Percentiles rank a stretch among this genome's conserved stretches.
Conservation (phyloP, 2,888 invertebrate species). For the Heterodera filipjevi region DNA sequence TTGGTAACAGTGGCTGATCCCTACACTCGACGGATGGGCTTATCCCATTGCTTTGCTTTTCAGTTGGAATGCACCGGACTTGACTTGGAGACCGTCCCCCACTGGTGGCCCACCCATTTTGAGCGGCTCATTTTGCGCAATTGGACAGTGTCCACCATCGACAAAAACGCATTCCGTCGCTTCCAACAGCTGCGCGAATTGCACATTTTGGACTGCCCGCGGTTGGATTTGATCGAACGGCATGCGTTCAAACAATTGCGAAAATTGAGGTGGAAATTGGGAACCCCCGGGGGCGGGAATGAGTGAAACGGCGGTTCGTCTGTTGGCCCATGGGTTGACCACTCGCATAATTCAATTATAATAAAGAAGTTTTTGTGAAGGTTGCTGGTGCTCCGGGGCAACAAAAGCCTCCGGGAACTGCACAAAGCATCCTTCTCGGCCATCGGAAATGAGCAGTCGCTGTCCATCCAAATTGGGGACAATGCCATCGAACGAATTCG, state of each 20-base stretch:
- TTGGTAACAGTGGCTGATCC: not conserved
- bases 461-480: conserved; percentile 41
- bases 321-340: not conserved
- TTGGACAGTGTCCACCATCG: conserved; percentile 41
- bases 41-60: conserved; percentile 14
- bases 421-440: conserved; percentile 45
- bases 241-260: conserved; percentile 47
- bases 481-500: conserved; percentile 43
- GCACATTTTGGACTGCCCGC: conserved; percentile 41
- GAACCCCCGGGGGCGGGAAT: not conserved
- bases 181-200: conserved; percentile 43
- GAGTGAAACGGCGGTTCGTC: not conserved
- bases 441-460: conserved; percentile 45
- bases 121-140: conserved; percentile 38
- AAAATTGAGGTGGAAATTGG: conserved; percentile 39
- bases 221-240: conserved; percentile 49
- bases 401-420: conserved; percentile 43
- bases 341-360: no score
- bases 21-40: not conserved
- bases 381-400: conserved; percentile 35
- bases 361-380: no score
- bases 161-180: conserved; percentile 47
- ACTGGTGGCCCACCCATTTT: conserved; percentile 43
- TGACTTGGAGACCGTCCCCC: conserved; percentile 39
- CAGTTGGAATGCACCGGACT: conserved; percentile 42